Evolutionary conservation across 2,797 vertebrate species (phyloP), one percentile per base, ranked within the genome.

Genomic region (Gallinago stenura): DNA sequence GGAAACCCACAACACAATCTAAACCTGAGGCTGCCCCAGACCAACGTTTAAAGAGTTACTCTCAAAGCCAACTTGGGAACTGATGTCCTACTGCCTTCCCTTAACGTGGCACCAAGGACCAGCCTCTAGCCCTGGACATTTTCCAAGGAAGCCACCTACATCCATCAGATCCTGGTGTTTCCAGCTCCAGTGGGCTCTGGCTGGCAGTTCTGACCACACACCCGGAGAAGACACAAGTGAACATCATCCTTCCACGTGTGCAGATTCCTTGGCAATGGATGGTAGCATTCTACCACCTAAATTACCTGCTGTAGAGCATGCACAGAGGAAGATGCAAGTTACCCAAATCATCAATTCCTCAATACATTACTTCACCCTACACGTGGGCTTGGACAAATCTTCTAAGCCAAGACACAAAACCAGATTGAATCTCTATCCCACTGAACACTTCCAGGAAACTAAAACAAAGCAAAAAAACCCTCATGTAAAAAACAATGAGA

Each of bases 171-270:
- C 28, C 61, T 10, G 60, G 35, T 14, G 2, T 28, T 85, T 68
- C 57, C 65, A 93, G 48, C 65, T 64, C 61, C 39, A 39, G 56
- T 48, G 62, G 2, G 2, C 16, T 83, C 11, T 17, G 33, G 7
- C 18, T 5, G 5, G 26, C 26, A 48, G 25, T 90, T 95, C 69
- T 64, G 45, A 60, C 25, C 51, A 25, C 7, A 6, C 1, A 16
- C 6, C 53, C 45, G 28, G 69, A 62, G 45, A 64, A 83, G 24
- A 60, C 12, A 9, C 33, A 31, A 48, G 15, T 6, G 9, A 65
- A 57, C 30, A 60, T 15, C 41, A 70, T 26, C 56, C 15, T 30
- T 11, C 14, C 0, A 0, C 2, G 6, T 15, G 30, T n/a, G 39
- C 9, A 1, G 3, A 24, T 13, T 64, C 45, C 33, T 75, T 7